Evolutionary conservation across 2,888 invertebrate species (phyloP).

Genomic region (Chloroclysta siterata): DNA sequence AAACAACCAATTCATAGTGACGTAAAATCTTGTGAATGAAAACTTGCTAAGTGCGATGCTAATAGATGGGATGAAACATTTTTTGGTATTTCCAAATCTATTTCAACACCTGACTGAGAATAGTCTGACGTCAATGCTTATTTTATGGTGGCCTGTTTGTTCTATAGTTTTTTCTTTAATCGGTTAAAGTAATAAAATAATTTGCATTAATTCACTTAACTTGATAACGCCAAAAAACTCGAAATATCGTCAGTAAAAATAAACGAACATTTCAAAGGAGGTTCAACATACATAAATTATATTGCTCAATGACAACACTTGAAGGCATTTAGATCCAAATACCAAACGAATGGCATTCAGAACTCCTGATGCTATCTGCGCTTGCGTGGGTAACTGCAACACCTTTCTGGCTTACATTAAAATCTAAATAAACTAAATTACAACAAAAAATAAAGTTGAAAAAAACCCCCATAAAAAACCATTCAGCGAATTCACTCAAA

Average conservation of each 20-base stretch:
- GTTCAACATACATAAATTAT: constrained; percentile 7
- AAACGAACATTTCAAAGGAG: neutral
- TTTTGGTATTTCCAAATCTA: neutral
- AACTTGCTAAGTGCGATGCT: constrained; percentile 48
- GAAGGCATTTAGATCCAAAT: constrained; percentile 27
- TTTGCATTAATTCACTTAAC: no score
- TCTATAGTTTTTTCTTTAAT: no score
- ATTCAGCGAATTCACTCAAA: no score
- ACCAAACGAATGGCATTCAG: constrained; percentile 22
- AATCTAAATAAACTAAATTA: constrained; percentile 4
- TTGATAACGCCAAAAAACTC: no score
- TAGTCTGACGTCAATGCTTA: neutral
- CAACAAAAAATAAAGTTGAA: neutral
- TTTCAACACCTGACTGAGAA: constrained; percentile 1
- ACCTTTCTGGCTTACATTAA: constrained; percentile 3
- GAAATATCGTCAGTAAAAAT: no score
- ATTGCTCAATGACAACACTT: constrained; percentile 24
- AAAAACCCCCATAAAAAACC: no score
- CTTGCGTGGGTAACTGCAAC: constrained; percentile 17
- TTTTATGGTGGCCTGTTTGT: no score
- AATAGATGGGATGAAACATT: constrained; percentile 10
- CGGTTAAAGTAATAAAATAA: no score
- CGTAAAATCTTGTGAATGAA: constrained; percentile 67
- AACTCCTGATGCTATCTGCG: constrained; percentile 13
- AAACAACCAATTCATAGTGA: constrained; percentile 59